A percentile compares a stretch with the other conserved stretches of the same genome.
These are phyloP conservation scores for Stegodyphus dumicola DNA, from an alignment of 1,140 invertebrate genomes.

Conservation along the genomic window DNA sequence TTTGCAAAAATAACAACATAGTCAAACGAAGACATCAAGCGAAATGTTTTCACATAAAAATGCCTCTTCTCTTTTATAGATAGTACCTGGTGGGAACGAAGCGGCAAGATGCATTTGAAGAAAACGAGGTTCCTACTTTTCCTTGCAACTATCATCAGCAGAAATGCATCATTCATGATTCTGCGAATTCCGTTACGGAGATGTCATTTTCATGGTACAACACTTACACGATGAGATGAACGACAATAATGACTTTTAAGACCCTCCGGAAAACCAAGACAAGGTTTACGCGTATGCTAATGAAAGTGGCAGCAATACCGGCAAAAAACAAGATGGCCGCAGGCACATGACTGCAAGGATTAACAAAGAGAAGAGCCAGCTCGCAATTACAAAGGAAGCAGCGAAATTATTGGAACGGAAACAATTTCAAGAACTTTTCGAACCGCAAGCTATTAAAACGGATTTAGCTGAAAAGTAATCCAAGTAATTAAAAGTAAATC, in stretches of 20 bases:
- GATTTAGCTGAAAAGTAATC: too few species aligned
- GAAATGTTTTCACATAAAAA: constrained; percentile 26
- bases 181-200: not conserved
- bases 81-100: not conserved
- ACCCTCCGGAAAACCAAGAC: not conserved
- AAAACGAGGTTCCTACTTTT: not conserved
- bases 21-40: not conserved
- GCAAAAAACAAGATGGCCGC: too few species aligned
- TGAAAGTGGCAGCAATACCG: too few species aligned
- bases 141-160: not conserved
- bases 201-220: constrained; percentile 21
- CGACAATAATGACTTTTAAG: constrained; percentile 14
- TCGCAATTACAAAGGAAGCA: too few species aligned
- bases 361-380: too few species aligned
- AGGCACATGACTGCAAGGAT: too few species aligned
- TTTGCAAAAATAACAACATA: not conserved
- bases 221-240: not conserved
- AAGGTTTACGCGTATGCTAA: too few species aligned
- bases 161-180: constrained; percentile 30
- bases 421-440: too few species aligned
- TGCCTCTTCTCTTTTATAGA: not conserved
- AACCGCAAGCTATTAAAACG: too few species aligned
- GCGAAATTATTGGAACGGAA: too few species aligned
- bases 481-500: too few species aligned
- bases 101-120: not conserved